Conservation (phyloP, 2,888 invertebrate genomes). For the Ochropleura leucogaster region DNA sequence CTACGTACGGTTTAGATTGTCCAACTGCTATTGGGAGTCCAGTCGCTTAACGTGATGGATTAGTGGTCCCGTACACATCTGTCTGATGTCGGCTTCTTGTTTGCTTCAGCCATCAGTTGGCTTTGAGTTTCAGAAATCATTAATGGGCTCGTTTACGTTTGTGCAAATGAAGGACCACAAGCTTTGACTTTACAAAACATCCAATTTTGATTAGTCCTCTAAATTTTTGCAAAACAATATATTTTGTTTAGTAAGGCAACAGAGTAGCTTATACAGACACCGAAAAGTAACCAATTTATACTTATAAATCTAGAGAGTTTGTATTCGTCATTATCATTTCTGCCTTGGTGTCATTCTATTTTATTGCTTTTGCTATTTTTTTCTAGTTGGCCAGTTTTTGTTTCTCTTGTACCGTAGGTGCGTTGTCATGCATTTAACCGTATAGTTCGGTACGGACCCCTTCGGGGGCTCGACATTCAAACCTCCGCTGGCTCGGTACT, state of each 20-base stretch:
- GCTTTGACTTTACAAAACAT: background rate
- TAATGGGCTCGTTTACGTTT: constrained; percentile 22
- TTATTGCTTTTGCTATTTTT: no score
- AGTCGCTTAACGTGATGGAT: constrained; percentile 51
- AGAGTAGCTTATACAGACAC: background rate
- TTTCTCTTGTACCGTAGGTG: no score
- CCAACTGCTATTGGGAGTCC: constrained; percentile 28
- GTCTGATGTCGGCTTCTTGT: constrained; percentile 50
- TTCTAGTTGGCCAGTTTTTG: no score
- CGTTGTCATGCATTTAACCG: no score
- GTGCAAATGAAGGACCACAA: constrained; percentile 8
- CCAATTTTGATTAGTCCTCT: no score
- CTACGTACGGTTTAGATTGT: constrained; percentile 5
- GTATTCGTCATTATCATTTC: no score
- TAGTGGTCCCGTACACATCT: constrained; percentile 51
- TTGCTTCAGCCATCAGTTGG: constrained; percentile 48
- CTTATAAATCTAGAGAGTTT: no score
- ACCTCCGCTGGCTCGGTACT: no score
- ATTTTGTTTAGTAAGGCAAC: background rate
- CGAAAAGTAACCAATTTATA: background rate
- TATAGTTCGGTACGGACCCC: no score
- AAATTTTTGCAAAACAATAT: background rate
- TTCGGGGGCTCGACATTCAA: no score
- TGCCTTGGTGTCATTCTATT: no score
- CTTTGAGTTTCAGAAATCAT: constrained; percentile 7